A percentile compares a stretch with the other conserved stretches of the same genome.
These are phyloP conservation scores for Takifugu rubripes DNA, from an alignment of 2,797 vertebrate genomes.

Conservation along the genomic window DNA sequence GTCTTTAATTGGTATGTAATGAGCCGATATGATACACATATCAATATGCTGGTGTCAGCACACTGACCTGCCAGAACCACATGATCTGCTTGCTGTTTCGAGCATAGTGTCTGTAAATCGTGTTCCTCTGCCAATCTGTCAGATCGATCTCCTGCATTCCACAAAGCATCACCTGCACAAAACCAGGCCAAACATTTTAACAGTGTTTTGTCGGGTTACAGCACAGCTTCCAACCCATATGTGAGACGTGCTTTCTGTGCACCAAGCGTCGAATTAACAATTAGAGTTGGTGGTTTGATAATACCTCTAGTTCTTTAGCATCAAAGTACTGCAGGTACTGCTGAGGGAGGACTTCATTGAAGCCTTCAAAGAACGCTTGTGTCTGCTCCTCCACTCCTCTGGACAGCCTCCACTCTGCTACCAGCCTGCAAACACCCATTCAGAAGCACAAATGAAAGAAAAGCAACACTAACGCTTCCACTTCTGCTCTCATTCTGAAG, in stretches of 20 bases:
- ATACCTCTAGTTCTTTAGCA: conserved; percentile 92
- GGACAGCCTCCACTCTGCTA: conserved; percentile 97
- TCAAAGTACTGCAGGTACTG: conserved; percentile 98
- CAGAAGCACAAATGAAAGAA: background rate
- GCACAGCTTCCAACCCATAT: background rate
- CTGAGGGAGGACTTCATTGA: conserved; percentile 96
- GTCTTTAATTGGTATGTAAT: no score
- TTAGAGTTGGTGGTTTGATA: background rate
- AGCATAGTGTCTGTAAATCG: conserved; percentile 95
- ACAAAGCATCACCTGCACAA: conserved; percentile 90
- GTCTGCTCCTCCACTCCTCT: conserved; percentile 96
- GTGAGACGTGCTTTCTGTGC: background rate
- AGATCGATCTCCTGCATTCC: conserved; percentile 99
- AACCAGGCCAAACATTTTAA: background rate
- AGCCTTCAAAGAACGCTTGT: conserved; percentile 96
- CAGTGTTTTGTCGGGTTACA: background rate
- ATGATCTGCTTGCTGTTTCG: conserved; percentile 97
- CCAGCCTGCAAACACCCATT: conserved; percentile 74
- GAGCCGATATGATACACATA: no score
- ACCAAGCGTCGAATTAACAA: background rate
- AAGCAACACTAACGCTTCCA: background rate
- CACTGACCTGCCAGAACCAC: conserved; percentile 97
- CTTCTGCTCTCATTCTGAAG: no score
- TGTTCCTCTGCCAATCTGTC: conserved; percentile 93
- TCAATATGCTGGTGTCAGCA: background rate